Percentiles rank a stretch among this genome's conserved stretches.
Conservation (phyloP, 2,797 vertebrate genomes). For the Hippoglossus hippoglossus region DNA sequence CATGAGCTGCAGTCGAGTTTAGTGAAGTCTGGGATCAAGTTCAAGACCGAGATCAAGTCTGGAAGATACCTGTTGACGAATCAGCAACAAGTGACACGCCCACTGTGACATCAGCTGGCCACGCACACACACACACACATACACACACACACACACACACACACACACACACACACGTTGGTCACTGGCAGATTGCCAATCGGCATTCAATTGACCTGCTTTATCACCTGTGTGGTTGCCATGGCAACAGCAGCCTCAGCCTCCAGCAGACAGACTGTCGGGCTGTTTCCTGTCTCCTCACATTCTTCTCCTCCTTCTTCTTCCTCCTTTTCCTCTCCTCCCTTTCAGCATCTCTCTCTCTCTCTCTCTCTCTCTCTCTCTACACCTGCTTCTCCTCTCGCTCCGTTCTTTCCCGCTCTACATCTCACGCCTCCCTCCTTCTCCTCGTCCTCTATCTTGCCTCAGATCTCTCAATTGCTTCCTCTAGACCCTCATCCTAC, state of each 20-base stretch:
- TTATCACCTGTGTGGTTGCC: constrained; percentile 78
- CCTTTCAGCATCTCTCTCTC: not conserved
- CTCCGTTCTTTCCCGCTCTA: not conserved
- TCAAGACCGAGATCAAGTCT: no score
- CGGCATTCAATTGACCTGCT: constrained; percentile 74
- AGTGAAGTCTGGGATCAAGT: no score
- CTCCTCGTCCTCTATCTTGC: constrained; percentile 11
- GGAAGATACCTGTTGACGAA: no score
- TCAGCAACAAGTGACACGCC: no score
- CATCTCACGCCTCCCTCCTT: constrained; percentile 8
- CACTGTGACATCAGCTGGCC: no score
- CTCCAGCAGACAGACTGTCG: constrained; percentile 13
- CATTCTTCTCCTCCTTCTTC: not conserved
- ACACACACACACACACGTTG: constrained; percentile 17
- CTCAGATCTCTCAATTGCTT: constrained; percentile 48
- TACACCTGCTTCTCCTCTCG: no score
- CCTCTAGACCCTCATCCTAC: constrained; percentile 17
- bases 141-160: constrained; percentile 4
- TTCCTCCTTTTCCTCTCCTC: not conserved
- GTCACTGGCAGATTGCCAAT: constrained; percentile 30
- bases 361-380: constrained; percentile 11
- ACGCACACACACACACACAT: not conserved
- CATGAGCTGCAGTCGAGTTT: no score
- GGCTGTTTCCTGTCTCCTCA: constrained; percentile 59
- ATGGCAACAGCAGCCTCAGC: constrained; percentile 60